Evolutionary conservation across 1,140 invertebrate genomes (phyloP).

Genomic region (Drosophila sp.): DNA sequence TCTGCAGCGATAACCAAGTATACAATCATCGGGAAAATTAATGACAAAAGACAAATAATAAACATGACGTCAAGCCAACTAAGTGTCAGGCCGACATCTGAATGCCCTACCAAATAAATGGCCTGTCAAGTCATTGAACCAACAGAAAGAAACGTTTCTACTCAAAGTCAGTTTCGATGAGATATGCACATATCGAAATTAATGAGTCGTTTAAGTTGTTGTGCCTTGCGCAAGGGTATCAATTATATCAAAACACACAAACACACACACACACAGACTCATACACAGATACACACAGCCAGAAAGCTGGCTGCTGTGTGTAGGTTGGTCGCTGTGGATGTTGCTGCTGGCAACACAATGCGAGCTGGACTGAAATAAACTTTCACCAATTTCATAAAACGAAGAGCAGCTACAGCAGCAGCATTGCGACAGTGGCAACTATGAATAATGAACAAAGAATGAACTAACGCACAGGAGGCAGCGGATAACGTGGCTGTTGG

Average conservation of each 20-base stretch:
- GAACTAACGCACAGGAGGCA: conserved; percentile 24
- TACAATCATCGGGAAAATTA: conserved; percentile 56
- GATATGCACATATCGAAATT: too few species aligned
- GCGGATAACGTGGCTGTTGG: background rate
- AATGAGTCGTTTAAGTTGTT: background rate
- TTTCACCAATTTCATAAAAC: conserved; percentile 77
- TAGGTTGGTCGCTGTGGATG: conserved; percentile 51
- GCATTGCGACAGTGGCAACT: conserved; percentile 22
- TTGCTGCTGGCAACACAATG: conserved; percentile 69
- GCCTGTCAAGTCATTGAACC: too few species aligned
- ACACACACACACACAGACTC: too few species aligned
- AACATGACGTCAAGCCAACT: conserved; percentile 11
- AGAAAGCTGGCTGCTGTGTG: conserved; percentile 44
- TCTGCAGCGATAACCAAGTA: conserved; percentile 48
- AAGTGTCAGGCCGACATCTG: background rate
- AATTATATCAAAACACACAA: background rate
- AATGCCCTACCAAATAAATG: conserved; percentile 18
- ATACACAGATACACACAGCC: background rate
- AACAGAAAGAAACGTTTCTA: background rate
- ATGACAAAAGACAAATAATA: conserved; percentile 39
- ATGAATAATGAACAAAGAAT: conserved; percentile 35
- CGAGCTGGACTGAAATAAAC: conserved; percentile 71
- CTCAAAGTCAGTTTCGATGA: too few species aligned
- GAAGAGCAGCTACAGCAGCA: conserved; percentile 41
- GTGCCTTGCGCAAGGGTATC: conserved; percentile 10